Evolutionary conservation across 2,113 vertebrate genomes (phyloP).

Genomic region (rat (Rattus norvegicus)): DNA sequence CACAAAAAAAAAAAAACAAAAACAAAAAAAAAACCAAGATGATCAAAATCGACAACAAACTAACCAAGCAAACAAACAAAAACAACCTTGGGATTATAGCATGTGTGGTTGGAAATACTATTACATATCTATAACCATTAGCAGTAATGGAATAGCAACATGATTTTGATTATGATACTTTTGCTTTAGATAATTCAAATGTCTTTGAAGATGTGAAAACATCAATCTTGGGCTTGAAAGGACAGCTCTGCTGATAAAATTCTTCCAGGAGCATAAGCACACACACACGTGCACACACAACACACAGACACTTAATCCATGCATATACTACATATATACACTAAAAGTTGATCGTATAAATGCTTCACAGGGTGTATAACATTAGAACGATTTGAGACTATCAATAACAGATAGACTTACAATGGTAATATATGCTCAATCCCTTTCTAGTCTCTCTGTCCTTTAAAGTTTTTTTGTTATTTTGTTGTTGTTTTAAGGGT

Average conservation of each 20-base stretch:
- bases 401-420: neutral
- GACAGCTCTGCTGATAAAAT: neutral
- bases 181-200: neutral
- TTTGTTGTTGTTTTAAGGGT: neutral
- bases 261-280: neutral
- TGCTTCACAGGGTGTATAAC: fast-evolving
- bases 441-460: neutral
- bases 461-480: neutral
- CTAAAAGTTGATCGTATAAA: neutral
- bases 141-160: neutral
- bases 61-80: neutral
- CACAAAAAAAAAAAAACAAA: neutral
- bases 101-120: neutral
- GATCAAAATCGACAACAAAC: neutral
- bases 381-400: neutral
- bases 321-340: neutral
- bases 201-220: fast-evolving
- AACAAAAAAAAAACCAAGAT: no score
- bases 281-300: neutral
- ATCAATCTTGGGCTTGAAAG: neutral
- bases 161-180: neutral
- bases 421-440: neutral
- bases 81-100: neutral
- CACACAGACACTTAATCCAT: neutral
- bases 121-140: neutral